Conservation (phyloP, 2,113 vertebrate genomes). For the Mirounga angustirostris region DNA sequence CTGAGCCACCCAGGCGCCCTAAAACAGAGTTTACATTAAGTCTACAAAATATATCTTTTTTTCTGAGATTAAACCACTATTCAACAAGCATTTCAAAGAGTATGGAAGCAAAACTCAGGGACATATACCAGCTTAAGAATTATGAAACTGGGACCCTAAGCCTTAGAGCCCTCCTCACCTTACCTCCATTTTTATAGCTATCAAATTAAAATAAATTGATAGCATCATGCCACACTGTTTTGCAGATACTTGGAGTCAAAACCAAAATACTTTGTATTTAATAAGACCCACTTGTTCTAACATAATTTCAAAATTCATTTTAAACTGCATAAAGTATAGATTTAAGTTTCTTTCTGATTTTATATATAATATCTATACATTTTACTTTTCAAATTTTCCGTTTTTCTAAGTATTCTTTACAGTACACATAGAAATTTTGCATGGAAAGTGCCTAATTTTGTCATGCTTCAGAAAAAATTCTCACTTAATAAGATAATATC, state of each 20-base stretch:
- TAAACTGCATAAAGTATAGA: conserved; percentile 7
- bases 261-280: conserved; percentile 58
- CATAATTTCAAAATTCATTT: conserved; percentile 43
- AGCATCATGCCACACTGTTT: not conserved
- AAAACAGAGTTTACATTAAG: conserved; percentile 55
- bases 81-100: not conserved
- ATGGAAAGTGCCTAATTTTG: not conserved
- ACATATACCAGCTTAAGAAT: conserved; percentile 56
- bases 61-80: conserved; percentile 41
- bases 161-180: not conserved
- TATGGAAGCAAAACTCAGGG: conserved; percentile 1
- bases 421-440: not conserved
- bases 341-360: not conserved
- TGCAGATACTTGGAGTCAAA: not conserved
- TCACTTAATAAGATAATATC: not conserved
- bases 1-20: too few species aligned
- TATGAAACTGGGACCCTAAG: not conserved
- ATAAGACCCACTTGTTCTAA: not conserved
- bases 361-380: not conserved
- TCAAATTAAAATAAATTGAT: conserved; percentile 51
- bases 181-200: conserved; percentile 2
- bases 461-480: conserved; percentile 42
- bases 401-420: conserved; percentile 59
- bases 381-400: conserved; percentile 54
- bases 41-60: conserved; percentile 36